phyloP scores from a whole-genome alignment of 1,140 invertebrate genomes.

The Glossosoma conforme region DNA sequence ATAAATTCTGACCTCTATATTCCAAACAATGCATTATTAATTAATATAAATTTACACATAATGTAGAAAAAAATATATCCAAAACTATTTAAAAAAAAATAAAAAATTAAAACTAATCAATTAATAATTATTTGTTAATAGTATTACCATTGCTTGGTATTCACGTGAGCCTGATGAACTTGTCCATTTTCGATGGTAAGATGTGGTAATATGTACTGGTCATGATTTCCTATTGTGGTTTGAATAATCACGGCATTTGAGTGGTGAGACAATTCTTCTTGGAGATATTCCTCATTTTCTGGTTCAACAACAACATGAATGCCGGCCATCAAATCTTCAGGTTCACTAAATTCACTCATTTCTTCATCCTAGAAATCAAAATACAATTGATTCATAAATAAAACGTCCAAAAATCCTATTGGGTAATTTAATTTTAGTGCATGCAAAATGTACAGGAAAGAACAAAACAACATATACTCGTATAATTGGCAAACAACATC shows the following conservation, averaged over 20 bases:
- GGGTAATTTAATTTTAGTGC: too few relatives aligned
- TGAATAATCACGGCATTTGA: slow-evolving; percentile 23
- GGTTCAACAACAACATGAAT: slow-evolving; percentile 62
- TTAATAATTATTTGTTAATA: too few relatives aligned
- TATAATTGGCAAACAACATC: too few relatives aligned
- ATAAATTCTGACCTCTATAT: too few relatives aligned
- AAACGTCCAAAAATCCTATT: too few relatives aligned
- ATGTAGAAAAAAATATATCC: neutral
- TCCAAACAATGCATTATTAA: too few relatives aligned
- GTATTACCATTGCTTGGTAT: slow-evolving; percentile 40
- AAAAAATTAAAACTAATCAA: too few relatives aligned
- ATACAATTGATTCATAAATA: too few relatives aligned
- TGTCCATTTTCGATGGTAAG: slow-evolving; percentile 42
- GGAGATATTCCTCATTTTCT: slow-evolving; percentile 36
- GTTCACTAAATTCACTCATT: slow-evolving; percentile 68
- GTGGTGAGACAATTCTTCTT: slow-evolving; percentile 33
- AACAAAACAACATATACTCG: too few relatives aligned
- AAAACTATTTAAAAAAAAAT: neutral
- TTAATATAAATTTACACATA: too few relatives aligned
- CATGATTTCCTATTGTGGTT: slow-evolving; percentile 16
- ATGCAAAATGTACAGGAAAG: too few relatives aligned
- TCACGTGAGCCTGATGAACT: slow-evolving; percentile 40
- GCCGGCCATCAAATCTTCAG: slow-evolving; percentile 78
- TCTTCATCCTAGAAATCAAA: slow-evolving; percentile 38
- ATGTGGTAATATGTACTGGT: slow-evolving; percentile 37